Evolutionary conservation across 2,888 invertebrate genomes (phyloP).

Genomic region (Ceramica pisi): DNA sequence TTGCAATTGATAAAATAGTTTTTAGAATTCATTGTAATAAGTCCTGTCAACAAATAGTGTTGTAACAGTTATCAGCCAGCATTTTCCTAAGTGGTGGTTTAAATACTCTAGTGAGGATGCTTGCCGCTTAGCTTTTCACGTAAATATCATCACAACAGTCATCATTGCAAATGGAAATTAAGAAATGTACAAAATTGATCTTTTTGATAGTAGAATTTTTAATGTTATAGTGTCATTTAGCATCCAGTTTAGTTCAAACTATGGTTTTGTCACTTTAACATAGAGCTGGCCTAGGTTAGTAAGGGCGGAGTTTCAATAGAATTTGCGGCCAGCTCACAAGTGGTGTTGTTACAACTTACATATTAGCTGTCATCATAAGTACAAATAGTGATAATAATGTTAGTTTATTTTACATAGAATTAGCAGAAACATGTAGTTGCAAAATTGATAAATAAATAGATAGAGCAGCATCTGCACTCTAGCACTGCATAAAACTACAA

Average conservation of each 20-base stretch:
- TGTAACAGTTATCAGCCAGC: conserved; percentile 36
- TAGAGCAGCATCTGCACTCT: background rate
- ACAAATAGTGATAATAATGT: background rate
- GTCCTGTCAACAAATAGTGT: no score
- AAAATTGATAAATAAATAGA: no score
- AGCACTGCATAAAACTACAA: background rate
- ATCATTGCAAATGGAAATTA: conserved; percentile 13
- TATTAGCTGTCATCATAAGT: background rate
- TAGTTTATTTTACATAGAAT: conserved; percentile 1
- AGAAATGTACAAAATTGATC: conserved; percentile 25
- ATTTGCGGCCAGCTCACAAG: background rate
- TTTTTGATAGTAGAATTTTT: conserved; percentile 9
- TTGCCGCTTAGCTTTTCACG: conserved; percentile 20
- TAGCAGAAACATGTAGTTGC: background rate
- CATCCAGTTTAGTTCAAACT: conserved; percentile 3
- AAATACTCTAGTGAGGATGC: conserved; percentile 19
- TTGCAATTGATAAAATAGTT: no score
- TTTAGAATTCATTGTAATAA: no score
- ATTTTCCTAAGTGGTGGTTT: conserved; percentile 2
- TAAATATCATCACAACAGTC: conserved; percentile 12
- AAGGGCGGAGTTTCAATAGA: background rate
- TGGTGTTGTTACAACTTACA: background rate
- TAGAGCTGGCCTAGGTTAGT: background rate
- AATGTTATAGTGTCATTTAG: conserved; percentile 5
- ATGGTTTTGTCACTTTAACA: background rate